Evolutionary conservation across 2,113 vertebrate species (phyloP), one percentile per base, ranked within the genome.

Genomic region (Catharus fuscescens): DNA sequence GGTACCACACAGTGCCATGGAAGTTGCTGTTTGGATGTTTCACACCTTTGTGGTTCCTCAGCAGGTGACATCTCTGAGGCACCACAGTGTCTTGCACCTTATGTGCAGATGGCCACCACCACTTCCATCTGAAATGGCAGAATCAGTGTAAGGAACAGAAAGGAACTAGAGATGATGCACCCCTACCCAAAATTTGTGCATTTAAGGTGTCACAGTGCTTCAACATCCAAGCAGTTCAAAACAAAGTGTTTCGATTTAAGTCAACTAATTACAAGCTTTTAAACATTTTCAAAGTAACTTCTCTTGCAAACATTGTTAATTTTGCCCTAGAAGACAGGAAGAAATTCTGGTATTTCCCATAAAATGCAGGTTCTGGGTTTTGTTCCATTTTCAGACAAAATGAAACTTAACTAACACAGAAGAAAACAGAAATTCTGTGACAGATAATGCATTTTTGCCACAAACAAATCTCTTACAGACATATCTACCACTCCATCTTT

Each of bases 1-100:
- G 61, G 71, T 42, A 48, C 21, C n/a, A 40, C 0, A 45, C 20
- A 48, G 21, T 25, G 21, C 25, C 3, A 0, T 0, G 16, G 66
- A 88, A 76, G 15, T 26, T 72, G 44, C 6, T 78, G 40, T 29
- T 86, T 42, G 29, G 48, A 44, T 20, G 24, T 45, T 86, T 54
- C 57, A 36, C 34, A 47, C 7, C 40, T 38, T 19, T 50, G 29
- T 3, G 3, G 23, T 3, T 79, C 61, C 45, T 45, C 61, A 87
- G 57, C 47, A 86, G 20, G 25, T 26, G 50, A 80, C 18, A n/a
- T 14, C 70, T 56, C 17, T 40, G 61, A 78, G 81, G 54, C 50
- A 90, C 14, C 29, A 42, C 2, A 4, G 40, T 11, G 14, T 88
- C 60, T n/a, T n/a, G n/a, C n/a, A n/a, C n/a, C n/a, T n/a, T n/a